A percentile compares a stretch with the other conserved stretches of the same genome.
phyloP scores from a whole-genome alignment of 2,797 vertebrate species.

The Lutjanus campechanus region DNA sequence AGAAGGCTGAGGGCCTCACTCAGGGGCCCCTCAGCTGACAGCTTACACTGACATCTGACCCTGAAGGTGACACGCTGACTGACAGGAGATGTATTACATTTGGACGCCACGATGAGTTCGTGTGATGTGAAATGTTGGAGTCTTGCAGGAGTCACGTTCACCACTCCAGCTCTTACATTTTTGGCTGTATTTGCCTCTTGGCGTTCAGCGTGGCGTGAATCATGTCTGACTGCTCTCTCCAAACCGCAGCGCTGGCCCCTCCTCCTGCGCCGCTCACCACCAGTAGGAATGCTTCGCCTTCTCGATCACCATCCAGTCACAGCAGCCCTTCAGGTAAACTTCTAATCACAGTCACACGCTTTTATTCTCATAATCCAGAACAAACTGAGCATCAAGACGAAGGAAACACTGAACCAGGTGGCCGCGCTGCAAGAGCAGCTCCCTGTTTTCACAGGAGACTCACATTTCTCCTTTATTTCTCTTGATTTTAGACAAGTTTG shows the following conservation, averaged over 20 bases:
- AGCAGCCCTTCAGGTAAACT: conserved; percentile 71
- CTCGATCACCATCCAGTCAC: conserved; percentile 59
- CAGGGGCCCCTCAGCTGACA: background rate
- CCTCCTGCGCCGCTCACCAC: conserved; percentile 35
- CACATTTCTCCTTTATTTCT: too few species aligned
- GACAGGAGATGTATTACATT: conserved; percentile 29
- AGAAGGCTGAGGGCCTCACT: conserved; percentile 1
- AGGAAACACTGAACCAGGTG: background rate
- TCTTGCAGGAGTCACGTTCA: conserved; percentile 23
- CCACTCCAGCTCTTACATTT: background rate
- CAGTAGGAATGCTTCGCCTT: conserved; percentile 64
- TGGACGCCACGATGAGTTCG: background rate
- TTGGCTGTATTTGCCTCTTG: conserved; percentile 30
- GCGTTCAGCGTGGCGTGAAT: conserved; percentile 37
- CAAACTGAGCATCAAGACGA: background rate
- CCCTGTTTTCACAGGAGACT: too few species aligned
- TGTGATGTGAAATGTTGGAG: background rate
- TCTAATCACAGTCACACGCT: background rate
- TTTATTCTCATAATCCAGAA: background rate
- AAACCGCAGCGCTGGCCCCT: conserved; percentile 68
- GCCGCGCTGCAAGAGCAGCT: background rate
- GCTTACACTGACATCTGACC: conserved; percentile 30
- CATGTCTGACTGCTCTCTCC: conserved; percentile 39
- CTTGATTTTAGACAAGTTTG: too few species aligned
- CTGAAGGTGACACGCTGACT: background rate